Evolutionary conservation across 1,140 invertebrate species (phyloP).

Genomic region (Saccostrea cuccullata): DNA sequence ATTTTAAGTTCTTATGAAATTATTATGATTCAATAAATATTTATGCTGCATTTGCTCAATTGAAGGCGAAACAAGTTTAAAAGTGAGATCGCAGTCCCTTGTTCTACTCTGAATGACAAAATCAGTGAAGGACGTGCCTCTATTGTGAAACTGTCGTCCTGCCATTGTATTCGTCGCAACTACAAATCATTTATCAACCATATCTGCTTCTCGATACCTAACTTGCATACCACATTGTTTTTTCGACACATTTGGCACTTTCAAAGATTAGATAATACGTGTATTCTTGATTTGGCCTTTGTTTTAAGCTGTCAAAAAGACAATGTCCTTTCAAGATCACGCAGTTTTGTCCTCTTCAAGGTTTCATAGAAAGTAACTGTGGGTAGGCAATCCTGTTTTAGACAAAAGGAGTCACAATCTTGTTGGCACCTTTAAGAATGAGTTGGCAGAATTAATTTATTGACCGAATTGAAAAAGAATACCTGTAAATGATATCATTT

Average conservation of each 20-base stretch:
- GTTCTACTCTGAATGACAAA: background rate
- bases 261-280: background rate
- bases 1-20: background rate
- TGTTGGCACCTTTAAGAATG: constrained; percentile 1
- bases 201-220: background rate
- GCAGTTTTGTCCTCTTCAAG: background rate
- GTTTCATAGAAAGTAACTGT: background rate
- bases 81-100: background rate
- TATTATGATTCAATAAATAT: background rate
- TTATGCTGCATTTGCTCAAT: background rate
- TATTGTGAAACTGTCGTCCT: background rate
- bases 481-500: background rate
- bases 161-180: background rate
- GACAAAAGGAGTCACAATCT: background rate
- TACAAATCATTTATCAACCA: background rate
- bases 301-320: constrained; percentile 14
- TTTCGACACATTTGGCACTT: constrained; percentile 18
- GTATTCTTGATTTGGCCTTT: background rate
- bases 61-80: background rate
- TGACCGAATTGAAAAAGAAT: background rate
- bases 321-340: background rate
- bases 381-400: background rate
- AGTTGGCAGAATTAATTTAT: background rate
- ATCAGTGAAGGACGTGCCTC: background rate
- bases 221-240: background rate